phyloP scores from a whole-genome alignment of 2,797 vertebrate genomes.

The Silurus lanzhouensis region DNA sequence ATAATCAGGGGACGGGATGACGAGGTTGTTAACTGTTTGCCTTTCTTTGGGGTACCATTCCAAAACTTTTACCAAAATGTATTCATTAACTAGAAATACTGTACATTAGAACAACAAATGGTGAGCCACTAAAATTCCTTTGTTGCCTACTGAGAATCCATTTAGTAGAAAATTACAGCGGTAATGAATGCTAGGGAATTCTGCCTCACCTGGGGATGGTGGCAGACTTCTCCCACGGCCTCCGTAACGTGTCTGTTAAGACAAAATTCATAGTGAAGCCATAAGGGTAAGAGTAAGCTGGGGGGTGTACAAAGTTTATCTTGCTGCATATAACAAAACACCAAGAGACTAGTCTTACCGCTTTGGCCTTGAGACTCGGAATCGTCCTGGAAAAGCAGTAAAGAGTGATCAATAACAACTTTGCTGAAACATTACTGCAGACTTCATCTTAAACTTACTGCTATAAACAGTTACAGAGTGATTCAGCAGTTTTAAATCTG shows the following conservation, averaged over 20 bases:
- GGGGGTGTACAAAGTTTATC: neutral
- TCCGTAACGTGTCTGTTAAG: slow-evolving; percentile 69
- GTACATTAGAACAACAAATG: neutral
- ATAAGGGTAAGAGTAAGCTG: neutral
- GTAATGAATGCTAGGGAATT: slow-evolving; percentile 33
- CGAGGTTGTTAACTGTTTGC: neutral
- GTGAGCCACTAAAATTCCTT: neutral
- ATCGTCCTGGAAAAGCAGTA: slow-evolving; percentile 77
- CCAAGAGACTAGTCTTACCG: slow-evolving; percentile 66
- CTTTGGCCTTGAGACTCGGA: slow-evolving; percentile 74
- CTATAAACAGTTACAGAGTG: neutral
- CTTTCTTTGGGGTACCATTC: too few relatives aligned
- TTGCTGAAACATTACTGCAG: neutral
- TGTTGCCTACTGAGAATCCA: neutral
- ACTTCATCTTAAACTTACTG: neutral
- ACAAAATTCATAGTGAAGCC: slow-evolving; percentile 12
- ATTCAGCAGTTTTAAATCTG: neutral
- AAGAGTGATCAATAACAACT: neutral
- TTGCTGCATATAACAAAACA: neutral
- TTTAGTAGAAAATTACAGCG: slow-evolving; percentile 7
- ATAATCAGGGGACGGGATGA: neutral
- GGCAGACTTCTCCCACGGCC: slow-evolving; percentile 77
- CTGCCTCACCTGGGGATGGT: slow-evolving; percentile 72
- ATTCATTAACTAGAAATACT: neutral
- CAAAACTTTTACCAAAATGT: neutral